Conservation (phyloP, 2,888 invertebrate genomes). For the Caenorhabditis virilis region DNA sequence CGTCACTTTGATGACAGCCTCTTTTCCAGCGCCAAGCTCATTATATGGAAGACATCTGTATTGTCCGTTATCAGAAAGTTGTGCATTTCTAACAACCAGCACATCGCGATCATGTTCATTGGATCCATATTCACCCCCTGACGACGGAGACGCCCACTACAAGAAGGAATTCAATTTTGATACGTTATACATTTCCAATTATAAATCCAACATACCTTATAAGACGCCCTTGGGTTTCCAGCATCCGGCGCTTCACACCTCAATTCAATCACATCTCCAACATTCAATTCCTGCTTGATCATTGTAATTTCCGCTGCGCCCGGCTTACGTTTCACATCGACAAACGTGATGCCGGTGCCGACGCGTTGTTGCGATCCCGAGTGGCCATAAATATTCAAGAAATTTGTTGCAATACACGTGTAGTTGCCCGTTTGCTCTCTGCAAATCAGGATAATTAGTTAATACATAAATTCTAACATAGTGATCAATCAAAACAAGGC, state of each 20-base stretch:
- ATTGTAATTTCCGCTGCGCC: conserved; percentile 62
- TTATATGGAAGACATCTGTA: conserved; percentile 87
- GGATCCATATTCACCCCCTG: conserved; percentile 41
- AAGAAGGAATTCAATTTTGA: conserved; percentile 4
- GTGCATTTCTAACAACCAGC: conserved; percentile 75
- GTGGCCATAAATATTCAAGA: conserved; percentile 75
- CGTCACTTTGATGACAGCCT: conserved; percentile 77
- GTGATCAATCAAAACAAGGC: too few species aligned
- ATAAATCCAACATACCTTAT: too few species aligned
- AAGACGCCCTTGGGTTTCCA: conserved; percentile 77
- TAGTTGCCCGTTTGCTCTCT: conserved; percentile 78
- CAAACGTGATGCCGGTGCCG: conserved; percentile 44
- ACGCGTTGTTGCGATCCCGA: conserved; percentile 49
- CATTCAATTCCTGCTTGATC: conserved; percentile 76
- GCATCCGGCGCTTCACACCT: conserved; percentile 81
- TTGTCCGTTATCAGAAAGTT: conserved; percentile 83
- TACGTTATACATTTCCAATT: too few species aligned
- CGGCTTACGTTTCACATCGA: conserved; percentile 57
- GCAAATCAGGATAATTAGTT: too few species aligned
- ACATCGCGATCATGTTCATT: conserved; percentile 40
- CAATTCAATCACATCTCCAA: conserved; percentile 82
- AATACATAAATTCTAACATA: too few species aligned
- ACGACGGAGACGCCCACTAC: conserved; percentile 42
- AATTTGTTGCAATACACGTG: conserved; percentile 84
- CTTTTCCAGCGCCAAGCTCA: conserved; percentile 81